Base-by-base conservation (phyloP, 2,888 invertebrate species). In the Escarpia spicata region DNA sequence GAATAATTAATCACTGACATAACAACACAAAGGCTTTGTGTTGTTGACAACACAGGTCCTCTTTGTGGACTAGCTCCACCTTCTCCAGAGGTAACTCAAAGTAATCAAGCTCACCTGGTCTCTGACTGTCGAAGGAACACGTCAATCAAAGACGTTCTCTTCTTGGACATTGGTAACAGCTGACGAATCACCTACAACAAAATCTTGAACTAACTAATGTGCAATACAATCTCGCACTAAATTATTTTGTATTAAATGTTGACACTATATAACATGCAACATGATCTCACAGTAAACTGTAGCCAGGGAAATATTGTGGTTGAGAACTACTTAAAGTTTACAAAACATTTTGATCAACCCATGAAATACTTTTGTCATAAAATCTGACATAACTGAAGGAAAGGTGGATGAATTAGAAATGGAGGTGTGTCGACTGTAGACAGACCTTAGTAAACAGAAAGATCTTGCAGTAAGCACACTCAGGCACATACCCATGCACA, bases 51-150 rank as follows among this genome's bases (percentile, higher is more conserved):
- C 19, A 75, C 19, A 3, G 2, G 26, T 26, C 75, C 19, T 15
- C 19, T n/a, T 75, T 75, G 75, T 75, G 15, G 19, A 75, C 26
- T 26, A 26, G 75, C 26, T 26, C 4, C 75, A 75, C 2, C 75
- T 4, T 15, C 6, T 75, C 19, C 75, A 75, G 1, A 26, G 1
- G n/a, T n/a, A 26, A 75, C 75, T 52, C 9, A 52, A 52, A 52
- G 6, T 52, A 4, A 75, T 6, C 31, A 90, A 92, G 95, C 95
- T 95, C 94, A 96, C 96, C 95, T 95, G 15, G 95, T 94, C 75
- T 95, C 95, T n/a, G 96, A 95, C 92, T 96, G 95, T 93, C 95
- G 95, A 9, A 96, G 94, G 93, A 96, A 95, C 91, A 95, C 96
- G 91, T 96, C 96, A 93, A 96, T 95, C 43, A 96, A 94, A 60